A percentile compares a stretch with the other conserved stretches of the same genome.
Evolutionary conservation across 2,113 vertebrate species (phyloP).

Genomic region (Pseudorectes ferrugineus): DNA sequence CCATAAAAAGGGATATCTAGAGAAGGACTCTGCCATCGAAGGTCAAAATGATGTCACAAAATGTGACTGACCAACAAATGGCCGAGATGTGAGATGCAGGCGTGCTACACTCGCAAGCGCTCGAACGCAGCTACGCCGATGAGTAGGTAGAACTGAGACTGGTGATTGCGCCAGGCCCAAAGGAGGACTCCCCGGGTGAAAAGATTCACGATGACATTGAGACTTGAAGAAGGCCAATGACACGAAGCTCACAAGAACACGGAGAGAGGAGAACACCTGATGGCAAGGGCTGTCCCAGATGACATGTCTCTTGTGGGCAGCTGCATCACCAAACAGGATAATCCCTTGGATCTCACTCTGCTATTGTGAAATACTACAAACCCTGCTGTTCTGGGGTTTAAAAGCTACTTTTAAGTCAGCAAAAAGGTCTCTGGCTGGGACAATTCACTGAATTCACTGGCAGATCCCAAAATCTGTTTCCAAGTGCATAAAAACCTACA

Average conservation of each 20-base stretch:
- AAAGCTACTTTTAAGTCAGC: background rate
- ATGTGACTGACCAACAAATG: background rate
- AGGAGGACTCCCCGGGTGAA: background rate
- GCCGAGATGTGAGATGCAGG: background rate
- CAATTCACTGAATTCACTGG: background rate
- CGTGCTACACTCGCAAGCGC: background rate
- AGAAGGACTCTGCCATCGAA: background rate
- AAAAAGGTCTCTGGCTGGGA: background rate
- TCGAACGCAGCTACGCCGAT: fast-evolving
- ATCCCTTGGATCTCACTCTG: background rate
- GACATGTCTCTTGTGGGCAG: background rate
- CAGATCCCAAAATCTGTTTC: background rate
- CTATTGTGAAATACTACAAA: background rate
- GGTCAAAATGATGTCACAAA: background rate
- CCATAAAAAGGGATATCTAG: background rate
- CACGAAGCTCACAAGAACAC: background rate
- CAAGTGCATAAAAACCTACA: background rate
- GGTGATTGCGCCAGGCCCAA: fast-evolving
- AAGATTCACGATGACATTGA: background rate
- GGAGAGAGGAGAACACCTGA: background rate
- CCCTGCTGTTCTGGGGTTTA: background rate
- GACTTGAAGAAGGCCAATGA: background rate
- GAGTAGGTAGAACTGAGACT: background rate
- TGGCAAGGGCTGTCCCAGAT: background rate
- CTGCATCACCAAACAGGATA: background rate